Percentiles rank a stretch among this genome's conserved stretches.
Evolutionary conservation across 2,797 vertebrate species (phyloP).

Genomic region (Micropoecilia bifurca): DNA sequence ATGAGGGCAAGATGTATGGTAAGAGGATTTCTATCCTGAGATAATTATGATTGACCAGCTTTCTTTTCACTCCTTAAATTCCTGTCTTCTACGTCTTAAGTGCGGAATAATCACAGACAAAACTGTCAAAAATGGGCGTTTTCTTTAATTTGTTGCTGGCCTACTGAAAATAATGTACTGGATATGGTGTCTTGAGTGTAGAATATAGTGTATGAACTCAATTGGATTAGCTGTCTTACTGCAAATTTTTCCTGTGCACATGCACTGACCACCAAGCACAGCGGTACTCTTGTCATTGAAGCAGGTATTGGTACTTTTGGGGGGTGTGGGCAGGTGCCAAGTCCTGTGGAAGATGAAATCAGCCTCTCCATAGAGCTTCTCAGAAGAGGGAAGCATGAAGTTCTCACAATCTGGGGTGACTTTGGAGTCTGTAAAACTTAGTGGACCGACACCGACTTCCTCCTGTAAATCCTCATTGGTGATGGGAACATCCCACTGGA

Average conservation of each 20-base stretch:
- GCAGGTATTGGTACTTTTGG: neutral
- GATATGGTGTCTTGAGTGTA: neutral
- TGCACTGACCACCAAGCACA: neutral
- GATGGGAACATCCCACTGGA: neutral
- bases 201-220: neutral
- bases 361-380: neutral
- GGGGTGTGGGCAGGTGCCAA: neutral
- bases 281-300: neutral
- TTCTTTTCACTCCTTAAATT: neutral
- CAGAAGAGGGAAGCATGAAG: neutral
- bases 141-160: neutral
- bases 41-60: neutral
- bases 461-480: neutral
- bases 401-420: neutral
- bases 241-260: neutral
- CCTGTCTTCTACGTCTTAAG: no score
- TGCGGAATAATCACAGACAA: neutral
- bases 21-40: constrained; percentile 63
- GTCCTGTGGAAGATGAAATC: neutral
- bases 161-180: neutral
- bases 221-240: neutral
- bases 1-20: constrained; percentile 99
- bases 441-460: neutral
- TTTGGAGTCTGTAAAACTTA: neutral
- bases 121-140: neutral